Evolutionary conservation across 2,888 invertebrate species (phyloP).

Genomic region (Aporophyla nigra): DNA sequence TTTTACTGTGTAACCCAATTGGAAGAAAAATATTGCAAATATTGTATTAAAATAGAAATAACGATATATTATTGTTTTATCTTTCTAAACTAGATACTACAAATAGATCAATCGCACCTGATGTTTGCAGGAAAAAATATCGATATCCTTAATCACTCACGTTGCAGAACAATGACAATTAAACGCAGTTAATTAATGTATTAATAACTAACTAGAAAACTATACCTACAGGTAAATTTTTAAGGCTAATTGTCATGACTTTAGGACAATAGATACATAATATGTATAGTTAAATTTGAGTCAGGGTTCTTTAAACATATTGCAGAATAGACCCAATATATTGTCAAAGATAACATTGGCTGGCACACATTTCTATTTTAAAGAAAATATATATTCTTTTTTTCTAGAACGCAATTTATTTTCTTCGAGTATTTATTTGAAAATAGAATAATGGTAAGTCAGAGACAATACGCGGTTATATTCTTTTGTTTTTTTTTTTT

Average conservation of each 20-base stretch:
- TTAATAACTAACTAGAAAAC: constrained; percentile 27
- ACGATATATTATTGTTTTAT: neutral
- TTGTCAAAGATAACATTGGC: constrained; percentile 15
- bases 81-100: neutral
- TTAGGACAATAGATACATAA: constrained; percentile 16
- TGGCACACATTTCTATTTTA: neutral
- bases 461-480: neutral
- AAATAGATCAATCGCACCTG: constrained; percentile 2
- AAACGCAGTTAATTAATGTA: constrained; percentile 28
- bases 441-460: neutral
- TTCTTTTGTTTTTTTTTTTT: constrained; percentile 36
- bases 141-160: constrained; percentile 45
- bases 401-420: neutral
- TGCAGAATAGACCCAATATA: neutral
- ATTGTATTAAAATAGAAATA: neutral
- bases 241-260: constrained; percentile 1
- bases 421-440: constrained; percentile 3
- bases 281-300: neutral
- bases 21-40: neutral
- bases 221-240: constrained; percentile 3
- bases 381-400: neutral
- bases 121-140: constrained; percentile 50
- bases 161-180: constrained; percentile 49
- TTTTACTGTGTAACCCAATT: neutral
- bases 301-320: neutral